A percentile compares a stretch with the other conserved stretches of the same genome.
phyloP scores from a whole-genome alignment of 2,797 vertebrate species.

The Austrolebias charrua region DNA sequence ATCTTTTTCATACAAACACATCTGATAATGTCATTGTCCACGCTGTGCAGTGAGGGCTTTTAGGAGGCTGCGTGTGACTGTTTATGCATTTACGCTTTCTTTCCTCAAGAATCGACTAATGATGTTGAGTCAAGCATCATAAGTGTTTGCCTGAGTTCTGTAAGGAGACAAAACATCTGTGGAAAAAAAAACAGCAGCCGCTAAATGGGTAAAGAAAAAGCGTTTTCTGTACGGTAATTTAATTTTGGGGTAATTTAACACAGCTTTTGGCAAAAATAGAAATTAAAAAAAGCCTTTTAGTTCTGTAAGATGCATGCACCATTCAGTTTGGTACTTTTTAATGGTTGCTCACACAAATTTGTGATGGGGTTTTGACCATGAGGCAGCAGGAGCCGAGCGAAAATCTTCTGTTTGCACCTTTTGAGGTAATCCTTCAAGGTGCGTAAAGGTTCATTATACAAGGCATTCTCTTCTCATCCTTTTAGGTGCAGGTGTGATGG shows the following conservation, averaged over 20 bases:
- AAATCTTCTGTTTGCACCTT: background rate
- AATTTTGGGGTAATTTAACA: background rate
- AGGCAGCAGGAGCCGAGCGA: background rate
- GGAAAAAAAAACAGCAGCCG: background rate
- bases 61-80: background rate
- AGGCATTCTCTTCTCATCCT: background rate
- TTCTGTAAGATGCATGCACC: too few relatives aligned
- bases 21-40: background rate
- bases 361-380: background rate
- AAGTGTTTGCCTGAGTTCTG: background rate
- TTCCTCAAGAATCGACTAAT: background rate
- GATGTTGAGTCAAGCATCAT: conserved; percentile 3
- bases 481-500: conserved; percentile 5
- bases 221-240: too few relatives aligned
- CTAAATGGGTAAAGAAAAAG: background rate
- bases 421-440: background rate
- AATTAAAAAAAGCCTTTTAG: too few relatives aligned
- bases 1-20: conserved; percentile 9
- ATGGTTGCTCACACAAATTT: background rate
- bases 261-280: too few relatives aligned
- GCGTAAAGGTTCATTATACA: background rate
- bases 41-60: conserved; percentile 1
- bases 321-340: background rate
- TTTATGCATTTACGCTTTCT: background rate
- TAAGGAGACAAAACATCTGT: background rate